A percentile compares a stretch with the other conserved stretches of the same genome.
These are phyloP conservation scores for Oenanthe melanoleuca DNA, from an alignment of 2,113 vertebrate genomes.

Conservation along the genomic window DNA sequence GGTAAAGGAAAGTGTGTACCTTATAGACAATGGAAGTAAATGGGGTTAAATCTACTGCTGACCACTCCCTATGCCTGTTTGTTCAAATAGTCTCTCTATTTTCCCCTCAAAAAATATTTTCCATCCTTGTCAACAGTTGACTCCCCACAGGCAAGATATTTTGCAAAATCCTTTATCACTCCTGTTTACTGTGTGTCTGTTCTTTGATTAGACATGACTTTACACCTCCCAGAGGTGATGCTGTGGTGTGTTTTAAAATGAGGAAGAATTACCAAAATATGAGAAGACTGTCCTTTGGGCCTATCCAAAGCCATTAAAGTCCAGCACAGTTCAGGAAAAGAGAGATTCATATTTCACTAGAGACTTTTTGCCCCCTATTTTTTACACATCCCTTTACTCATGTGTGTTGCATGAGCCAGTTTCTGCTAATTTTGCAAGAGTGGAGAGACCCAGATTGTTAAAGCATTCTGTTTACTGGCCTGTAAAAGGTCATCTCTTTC, in stretches of 20 bases:
- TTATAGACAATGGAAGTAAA: background rate
- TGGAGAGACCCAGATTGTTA: background rate
- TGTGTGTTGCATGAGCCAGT: background rate
- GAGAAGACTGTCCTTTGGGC: background rate
- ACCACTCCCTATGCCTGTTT: background rate
- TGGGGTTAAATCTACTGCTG: background rate
- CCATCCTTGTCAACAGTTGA: background rate
- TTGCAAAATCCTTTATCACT: background rate
- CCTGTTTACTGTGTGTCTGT: background rate
- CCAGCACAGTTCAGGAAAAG: background rate
- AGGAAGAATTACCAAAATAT: background rate
- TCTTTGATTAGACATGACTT: background rate
- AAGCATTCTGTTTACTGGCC: background rate
- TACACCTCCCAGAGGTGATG: background rate
- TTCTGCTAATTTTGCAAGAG: background rate
- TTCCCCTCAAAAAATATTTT: background rate
- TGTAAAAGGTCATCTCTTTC: background rate
- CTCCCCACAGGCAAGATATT: background rate
- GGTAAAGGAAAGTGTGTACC: background rate
- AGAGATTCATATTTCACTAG: background rate
- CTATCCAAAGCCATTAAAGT: conserved; percentile 4
- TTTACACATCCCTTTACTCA: background rate
- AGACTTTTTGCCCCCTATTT: background rate
- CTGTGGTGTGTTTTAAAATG: background rate
- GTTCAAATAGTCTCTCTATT: background rate